Percentiles rank a stretch among this genome's conserved stretches.
These are phyloP conservation scores for Ancistrus triradiatus DNA, from an alignment of 2,113 vertebrate genomes.

Conservation along the genomic window DNA sequence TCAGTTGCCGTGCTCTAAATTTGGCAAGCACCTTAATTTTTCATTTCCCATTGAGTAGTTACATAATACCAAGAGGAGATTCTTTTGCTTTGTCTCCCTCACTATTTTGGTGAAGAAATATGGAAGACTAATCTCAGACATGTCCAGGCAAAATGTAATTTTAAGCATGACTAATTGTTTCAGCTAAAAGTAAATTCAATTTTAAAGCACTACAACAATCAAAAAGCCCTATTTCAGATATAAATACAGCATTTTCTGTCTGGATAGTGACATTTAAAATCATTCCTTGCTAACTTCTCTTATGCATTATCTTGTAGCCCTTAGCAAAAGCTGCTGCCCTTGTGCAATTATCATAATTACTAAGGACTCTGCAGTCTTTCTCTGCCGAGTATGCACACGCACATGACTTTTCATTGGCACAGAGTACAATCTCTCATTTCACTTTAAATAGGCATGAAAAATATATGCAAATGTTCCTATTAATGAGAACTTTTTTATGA, in stretches of 20 bases:
- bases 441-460: too few species aligned
- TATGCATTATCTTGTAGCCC: constrained; percentile 25
- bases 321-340: constrained; percentile 31
- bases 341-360: constrained; percentile 41
- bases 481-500: too few species aligned
- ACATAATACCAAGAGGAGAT: constrained; percentile 15
- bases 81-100: constrained; percentile 4
- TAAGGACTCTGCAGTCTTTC: constrained; percentile 39
- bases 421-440: too few species aligned
- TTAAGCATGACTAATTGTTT: neutral
- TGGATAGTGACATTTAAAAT: constrained; percentile 6
- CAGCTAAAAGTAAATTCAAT: constrained; percentile 3
- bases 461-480: too few species aligned
- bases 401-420: neutral
- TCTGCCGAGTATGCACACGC: constrained; percentile 16
- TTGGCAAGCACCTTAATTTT: constrained; percentile 40
- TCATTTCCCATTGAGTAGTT: constrained; percentile 25
- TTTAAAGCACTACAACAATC: constrained; percentile 2
- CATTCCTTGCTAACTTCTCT: neutral
- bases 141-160: neutral
- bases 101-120: neutral
- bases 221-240: neutral
- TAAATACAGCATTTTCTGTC: neutral
- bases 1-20: constrained; percentile 26
- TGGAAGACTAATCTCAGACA: constrained; percentile 9